These are phyloP conservation scores for Asobara japonica DNA, from an alignment of 1,140 invertebrate species.

Conservation along the genomic window DNA sequence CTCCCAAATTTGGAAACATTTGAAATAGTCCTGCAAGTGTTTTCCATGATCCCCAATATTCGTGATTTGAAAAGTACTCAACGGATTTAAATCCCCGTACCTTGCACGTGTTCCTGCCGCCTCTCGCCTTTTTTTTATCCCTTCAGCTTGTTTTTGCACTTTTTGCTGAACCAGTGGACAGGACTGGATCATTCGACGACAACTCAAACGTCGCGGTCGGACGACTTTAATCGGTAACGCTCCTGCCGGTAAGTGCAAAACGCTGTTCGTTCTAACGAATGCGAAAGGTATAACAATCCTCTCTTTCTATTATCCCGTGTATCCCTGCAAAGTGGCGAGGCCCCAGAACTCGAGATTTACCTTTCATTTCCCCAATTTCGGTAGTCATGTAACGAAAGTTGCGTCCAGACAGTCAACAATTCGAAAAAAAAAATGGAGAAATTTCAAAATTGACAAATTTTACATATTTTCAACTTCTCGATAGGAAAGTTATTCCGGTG, in stretches of 20 bases:
- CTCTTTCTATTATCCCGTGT: slow-evolving; percentile 8
- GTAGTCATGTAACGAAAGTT: no score
- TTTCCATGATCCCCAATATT: background rate
- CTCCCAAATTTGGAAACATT: no score
- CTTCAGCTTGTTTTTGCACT: slow-evolving; percentile 2
- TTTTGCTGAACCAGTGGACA: slow-evolving; percentile 26
- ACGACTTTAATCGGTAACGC: slow-evolving; percentile 54
- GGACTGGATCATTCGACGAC: slow-evolving; percentile 28
- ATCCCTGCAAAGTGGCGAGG: background rate
- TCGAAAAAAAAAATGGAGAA: no score
- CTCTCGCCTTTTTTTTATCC: background rate
- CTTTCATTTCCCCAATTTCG: no score
- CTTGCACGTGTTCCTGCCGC: slow-evolving; percentile 25
- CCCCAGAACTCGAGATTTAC: background rate
- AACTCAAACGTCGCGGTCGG: slow-evolving; percentile 34
- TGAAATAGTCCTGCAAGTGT: no score
- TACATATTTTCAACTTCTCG: no score
- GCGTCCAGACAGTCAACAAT: no score
- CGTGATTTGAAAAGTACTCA: slow-evolving; percentile 27
- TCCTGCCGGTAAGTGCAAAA: slow-evolving; percentile 56
- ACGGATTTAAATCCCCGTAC: slow-evolving; percentile 32
- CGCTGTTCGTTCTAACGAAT: slow-evolving; percentile 52
- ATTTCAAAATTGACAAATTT: no score
- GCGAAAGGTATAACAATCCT: slow-evolving; percentile 45
- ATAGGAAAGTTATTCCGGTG: no score